Evolutionary conservation across 2,888 invertebrate genomes (phyloP).

Genomic region (Temnothorax rugatulus): DNA sequence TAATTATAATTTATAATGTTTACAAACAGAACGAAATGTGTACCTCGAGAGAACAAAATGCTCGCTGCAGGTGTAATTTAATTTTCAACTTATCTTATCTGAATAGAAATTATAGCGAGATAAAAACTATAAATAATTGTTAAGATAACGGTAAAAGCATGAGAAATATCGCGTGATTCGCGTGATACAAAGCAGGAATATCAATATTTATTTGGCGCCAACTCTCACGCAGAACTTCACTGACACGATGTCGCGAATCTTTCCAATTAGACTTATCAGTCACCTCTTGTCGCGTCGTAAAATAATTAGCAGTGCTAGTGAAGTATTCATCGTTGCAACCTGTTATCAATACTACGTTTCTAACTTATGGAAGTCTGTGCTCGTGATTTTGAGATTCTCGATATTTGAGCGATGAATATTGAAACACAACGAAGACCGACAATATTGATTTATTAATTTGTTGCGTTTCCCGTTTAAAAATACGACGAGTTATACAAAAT

Average conservation of each 20-base stretch:
- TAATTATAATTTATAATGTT: constrained; percentile 16
- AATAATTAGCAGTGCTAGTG: constrained; percentile 9
- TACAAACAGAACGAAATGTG: not conserved
- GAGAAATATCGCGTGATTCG: not conserved
- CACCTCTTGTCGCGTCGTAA: not conserved
- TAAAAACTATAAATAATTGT: constrained; percentile 25
- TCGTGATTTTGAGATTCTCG: not conserved
- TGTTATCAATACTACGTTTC: not conserved
- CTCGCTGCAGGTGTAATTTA: not conserved
- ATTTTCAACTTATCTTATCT: constrained; percentile 15
- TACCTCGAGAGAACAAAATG: not conserved
- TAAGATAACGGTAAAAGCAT: constrained; percentile 1
- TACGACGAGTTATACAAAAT: not conserved
- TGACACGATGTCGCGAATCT: constrained; percentile 15
- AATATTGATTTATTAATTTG: not conserved
- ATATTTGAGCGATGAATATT: not conserved
- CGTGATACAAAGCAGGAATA: not conserved
- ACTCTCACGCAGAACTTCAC: constrained; percentile 14
- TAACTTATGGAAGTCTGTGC: not conserved
- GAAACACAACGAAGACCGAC: not conserved
- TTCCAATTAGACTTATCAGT: constrained; percentile 35
- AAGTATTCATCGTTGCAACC: not conserved
- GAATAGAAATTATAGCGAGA: constrained; percentile 7
- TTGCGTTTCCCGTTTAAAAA: not conserved
- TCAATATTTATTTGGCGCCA: constrained; percentile 26